Base-by-base conservation (phyloP, 2,888 invertebrate species). In the Drosophila seclusa region DNA sequence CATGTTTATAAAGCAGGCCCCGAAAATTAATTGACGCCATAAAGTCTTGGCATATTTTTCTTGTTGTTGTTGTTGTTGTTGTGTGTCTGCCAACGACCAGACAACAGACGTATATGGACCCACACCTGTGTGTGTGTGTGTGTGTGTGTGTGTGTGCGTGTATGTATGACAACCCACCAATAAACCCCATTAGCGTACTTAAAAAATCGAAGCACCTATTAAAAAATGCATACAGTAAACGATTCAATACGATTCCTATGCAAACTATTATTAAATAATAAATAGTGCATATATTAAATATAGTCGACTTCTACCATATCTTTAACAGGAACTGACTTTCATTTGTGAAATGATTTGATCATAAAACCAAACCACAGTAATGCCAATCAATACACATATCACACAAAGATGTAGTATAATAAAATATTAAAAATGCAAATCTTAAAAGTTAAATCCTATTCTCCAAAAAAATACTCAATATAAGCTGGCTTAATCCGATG, bases 21-120 rank as follows among this genome's bases (percentile, higher is more conserved):
- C 70, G 68, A 80, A 80, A 84, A 84, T 88, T 80, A 91, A 90
- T 91, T 87, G 88, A 84, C 74, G 90, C 83, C 89, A 83, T 85
- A 84, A 87, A 89, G 82, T 80, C 78, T 82, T 85, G 76, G 70
- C 76, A 73, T 65, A 63, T 71, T 61, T 62, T 68, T 66, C 58
- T 60, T 72, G 31, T 40, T 67, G 50, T 62, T 77, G 59, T 61
- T 77, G 59, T 69, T 76, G 73, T 54, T 70, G 60, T 72, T 80
- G 75, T 72, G 66, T 59, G 88, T 86, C 81, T 85, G 81, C 76
- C 58, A 78, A 61, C 68, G 76, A 45, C 76, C 83, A 83, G 87
- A 83, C 83, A 54, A 59, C 65, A 31, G 34, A 21, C 45, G 45
- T 16, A 24, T 45, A 21, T 42, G 21, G 21, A 7, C 7, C 45